A percentile compares a stretch with the other conserved stretches of the same genome.
Conservation (phyloP, 2,113 vertebrate species). For the Aptenodytes patagonicus region DNA sequence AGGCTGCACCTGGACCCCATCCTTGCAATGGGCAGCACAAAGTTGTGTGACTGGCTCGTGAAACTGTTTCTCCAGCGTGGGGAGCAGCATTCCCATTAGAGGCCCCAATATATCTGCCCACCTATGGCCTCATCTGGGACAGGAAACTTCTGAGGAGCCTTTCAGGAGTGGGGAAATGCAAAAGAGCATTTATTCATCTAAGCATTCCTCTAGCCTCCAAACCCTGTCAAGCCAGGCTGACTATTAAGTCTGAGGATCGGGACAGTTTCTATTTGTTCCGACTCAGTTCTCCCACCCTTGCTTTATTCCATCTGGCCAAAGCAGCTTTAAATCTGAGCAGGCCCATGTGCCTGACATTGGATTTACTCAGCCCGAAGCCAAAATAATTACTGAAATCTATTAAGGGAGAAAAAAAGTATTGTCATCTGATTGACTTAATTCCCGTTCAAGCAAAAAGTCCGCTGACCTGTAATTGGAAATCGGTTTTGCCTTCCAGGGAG, state of each 20-base stretch:
- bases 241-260: neutral
- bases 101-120: neutral
- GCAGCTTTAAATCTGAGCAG: constrained; percentile 12
- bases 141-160: neutral
- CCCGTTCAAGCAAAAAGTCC: neutral
- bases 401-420: neutral
- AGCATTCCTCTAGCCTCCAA: neutral
- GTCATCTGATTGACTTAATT: neutral
- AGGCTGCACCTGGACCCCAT: neutral
- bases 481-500: neutral
- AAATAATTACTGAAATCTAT: constrained; percentile 8
- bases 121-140: neutral
- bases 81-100: neutral
- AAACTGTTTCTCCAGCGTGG: neutral
- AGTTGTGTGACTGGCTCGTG: neutral
- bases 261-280: constrained; percentile 6
- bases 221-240: neutral
- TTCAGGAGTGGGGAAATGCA: neutral
- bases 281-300: neutral
- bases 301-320: neutral
- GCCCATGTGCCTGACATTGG: neutral
- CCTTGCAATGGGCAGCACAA: neutral
- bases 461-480: constrained; percentile 8
- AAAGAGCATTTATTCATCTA: neutral
- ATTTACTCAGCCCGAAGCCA: constrained; percentile 2